Evolutionary conservation across 2,888 invertebrate species (phyloP).

Genomic region (Lasioglossum lativentre): DNA sequence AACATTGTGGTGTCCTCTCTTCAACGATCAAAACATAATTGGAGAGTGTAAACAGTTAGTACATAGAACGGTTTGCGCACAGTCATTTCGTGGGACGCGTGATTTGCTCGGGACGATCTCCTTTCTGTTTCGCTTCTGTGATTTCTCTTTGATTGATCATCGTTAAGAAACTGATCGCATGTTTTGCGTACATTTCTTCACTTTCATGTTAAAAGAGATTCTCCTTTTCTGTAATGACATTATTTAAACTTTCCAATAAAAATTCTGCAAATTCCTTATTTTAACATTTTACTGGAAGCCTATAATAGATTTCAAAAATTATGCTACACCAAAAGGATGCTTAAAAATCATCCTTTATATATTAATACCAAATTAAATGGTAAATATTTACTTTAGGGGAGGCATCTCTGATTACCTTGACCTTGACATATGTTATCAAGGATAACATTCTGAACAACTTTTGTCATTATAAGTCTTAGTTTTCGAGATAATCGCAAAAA

Average conservation of each 20-base stretch:
- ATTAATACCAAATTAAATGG: no score
- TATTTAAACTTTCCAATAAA: background rate
- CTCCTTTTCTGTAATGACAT: no score
- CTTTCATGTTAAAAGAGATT: background rate
- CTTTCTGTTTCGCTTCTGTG: background rate
- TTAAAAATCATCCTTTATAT: background rate
- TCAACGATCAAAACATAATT: conserved; percentile 27
- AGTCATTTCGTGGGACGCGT: background rate
- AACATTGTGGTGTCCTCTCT: conserved; percentile 32
- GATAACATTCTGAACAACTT: no score
- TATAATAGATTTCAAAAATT: no score
- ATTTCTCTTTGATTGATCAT: background rate
- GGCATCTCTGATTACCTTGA: no score
- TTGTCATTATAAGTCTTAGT: no score
- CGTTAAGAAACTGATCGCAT: no score
- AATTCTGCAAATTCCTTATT: background rate
- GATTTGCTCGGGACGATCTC: conserved; percentile 13
- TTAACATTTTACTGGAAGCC: background rate
- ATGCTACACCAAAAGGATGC: no score
- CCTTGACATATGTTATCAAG: no score
- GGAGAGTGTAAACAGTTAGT: conserved; percentile 23
- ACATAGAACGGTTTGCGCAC: conserved; percentile 12
- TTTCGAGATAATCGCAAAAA: no score
- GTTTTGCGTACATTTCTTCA: background rate
- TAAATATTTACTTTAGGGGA: no score